Conservation (phyloP, 2,113 vertebrate genomes). For the Passer domesticus region DNA sequence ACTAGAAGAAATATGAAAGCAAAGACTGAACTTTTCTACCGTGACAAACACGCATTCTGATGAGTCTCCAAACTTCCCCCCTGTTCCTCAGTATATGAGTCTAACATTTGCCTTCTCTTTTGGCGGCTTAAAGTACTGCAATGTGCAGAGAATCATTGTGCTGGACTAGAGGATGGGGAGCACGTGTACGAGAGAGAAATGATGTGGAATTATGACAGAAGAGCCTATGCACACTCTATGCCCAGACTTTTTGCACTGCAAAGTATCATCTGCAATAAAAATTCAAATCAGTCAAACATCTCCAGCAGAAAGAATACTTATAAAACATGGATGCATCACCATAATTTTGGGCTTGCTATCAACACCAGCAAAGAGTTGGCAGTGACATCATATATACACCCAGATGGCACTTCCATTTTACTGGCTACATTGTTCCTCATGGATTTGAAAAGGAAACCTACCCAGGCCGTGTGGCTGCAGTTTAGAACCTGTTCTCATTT, state of each 20-base stretch:
- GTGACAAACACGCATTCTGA: background rate
- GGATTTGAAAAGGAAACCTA: slow-evolving; percentile 69
- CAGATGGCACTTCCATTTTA: slow-evolving; percentile 76
- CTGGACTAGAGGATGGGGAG: background rate
- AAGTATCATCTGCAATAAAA: slow-evolving; percentile 71
- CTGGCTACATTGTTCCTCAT: slow-evolving; percentile 69
- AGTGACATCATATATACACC: slow-evolving; percentile 71
- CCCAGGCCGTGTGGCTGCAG: slow-evolving; percentile 27
- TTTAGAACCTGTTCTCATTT: slow-evolving; percentile 50
- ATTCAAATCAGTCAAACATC: slow-evolving; percentile 71
- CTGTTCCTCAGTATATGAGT: background rate
- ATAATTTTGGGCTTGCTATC: slow-evolving; percentile 72
- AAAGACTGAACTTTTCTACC: background rate
- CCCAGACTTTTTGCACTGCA: slow-evolving; percentile 57
- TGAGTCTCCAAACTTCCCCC: background rate
- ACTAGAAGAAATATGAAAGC: slow-evolving; percentile 46
- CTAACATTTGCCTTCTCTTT: slow-evolving; percentile 10
- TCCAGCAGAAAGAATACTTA: slow-evolving; percentile 63
- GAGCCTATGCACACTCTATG: background rate
- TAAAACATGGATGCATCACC: slow-evolving; percentile 63
- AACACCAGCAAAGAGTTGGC: slow-evolving; percentile 68
- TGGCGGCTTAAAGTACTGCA: background rate
- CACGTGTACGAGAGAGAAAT: background rate
- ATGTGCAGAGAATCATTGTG: background rate
- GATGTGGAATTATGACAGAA: slow-evolving; percentile 34